A percentile compares a stretch with the other conserved stretches of the same genome.
Conservation (phyloP, 1,140 invertebrate genomes). For the Diachasmimorpha longicaudata region DNA sequence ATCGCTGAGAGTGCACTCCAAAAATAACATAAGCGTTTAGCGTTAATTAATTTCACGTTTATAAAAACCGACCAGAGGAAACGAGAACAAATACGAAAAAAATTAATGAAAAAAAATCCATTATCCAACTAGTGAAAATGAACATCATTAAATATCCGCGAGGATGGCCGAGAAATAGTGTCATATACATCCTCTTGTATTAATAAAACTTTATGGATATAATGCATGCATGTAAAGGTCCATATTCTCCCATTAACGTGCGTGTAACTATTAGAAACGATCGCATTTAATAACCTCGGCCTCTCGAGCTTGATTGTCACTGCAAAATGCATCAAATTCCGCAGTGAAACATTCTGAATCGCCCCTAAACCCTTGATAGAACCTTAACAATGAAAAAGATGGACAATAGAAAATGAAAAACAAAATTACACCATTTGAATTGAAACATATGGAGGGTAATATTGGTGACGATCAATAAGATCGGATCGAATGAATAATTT, state of each 20-base stretch:
- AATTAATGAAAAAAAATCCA: background rate
- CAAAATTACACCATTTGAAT: too few relatives aligned
- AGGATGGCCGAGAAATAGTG: background rate
- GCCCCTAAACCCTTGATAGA: background rate
- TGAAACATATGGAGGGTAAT: too few relatives aligned
- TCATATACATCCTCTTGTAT: background rate
- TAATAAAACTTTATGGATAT: background rate
- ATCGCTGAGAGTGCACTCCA: constrained; percentile 4
- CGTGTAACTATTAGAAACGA: background rate
- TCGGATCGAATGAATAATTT: too few relatives aligned
- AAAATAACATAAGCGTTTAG: constrained; percentile 11
- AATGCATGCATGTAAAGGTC: background rate
- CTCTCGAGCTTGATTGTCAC: background rate
- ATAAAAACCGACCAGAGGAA: background rate
- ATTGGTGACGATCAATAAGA: too few relatives aligned
- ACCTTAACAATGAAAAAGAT: background rate
- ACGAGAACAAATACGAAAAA: background rate
- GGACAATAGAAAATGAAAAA: background rate
- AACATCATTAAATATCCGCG: background rate
- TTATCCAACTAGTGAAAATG: background rate
- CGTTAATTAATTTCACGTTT: constrained; percentile 19
- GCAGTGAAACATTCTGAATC: background rate
- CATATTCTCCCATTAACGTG: background rate
- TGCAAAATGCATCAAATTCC: background rate
- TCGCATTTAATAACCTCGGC: background rate